Conservation (phyloP, 2,113 vertebrate species). For the Hydrochoerus hydrochaeris region DNA sequence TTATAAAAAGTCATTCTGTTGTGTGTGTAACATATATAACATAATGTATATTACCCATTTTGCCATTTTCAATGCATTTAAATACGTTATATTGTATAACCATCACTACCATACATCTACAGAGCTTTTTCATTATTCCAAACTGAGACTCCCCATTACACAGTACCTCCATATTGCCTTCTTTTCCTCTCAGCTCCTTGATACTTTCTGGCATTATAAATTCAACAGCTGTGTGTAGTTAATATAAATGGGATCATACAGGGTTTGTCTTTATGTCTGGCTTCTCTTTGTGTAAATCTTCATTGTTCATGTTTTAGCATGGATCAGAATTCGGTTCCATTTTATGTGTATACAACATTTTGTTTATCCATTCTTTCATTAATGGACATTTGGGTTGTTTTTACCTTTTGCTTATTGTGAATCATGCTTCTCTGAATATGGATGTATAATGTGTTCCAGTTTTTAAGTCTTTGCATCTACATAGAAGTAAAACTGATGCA, state of each 20-base stretch:
- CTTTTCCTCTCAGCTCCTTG: background rate
- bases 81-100: background rate
- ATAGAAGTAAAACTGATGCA: background rate
- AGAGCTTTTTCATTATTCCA: background rate
- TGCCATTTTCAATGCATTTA: background rate
- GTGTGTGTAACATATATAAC: background rate
- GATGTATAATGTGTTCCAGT: background rate
- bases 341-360: background rate
- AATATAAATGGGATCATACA: background rate
- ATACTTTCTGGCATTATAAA: background rate
- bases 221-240: background rate
- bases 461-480: background rate
- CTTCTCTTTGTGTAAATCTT: background rate
- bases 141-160: background rate
- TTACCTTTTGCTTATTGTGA: background rate
- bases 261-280: background rate
- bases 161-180: background rate
- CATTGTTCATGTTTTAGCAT: background rate
- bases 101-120: background rate
- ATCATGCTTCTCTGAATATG: background rate
- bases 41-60: background rate
- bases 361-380: background rate
- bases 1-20: background rate
- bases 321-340: background rate
- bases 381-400: background rate